Conservation (phyloP, 2,888 invertebrate species). For the Venusia cambrica region DNA sequence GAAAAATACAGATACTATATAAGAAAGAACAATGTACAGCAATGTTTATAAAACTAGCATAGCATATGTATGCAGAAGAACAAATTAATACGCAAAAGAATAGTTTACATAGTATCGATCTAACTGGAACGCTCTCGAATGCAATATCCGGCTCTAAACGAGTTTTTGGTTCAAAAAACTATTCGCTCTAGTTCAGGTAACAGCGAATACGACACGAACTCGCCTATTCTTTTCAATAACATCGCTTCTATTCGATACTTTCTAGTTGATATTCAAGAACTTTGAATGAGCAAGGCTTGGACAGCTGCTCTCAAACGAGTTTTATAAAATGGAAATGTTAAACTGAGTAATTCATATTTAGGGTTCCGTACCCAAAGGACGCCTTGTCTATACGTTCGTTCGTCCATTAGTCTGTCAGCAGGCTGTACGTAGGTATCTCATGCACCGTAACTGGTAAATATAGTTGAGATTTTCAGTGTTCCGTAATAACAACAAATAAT, state of each 20-base stretch:
- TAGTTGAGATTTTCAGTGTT: too few species aligned
- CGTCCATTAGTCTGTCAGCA: too few species aligned
- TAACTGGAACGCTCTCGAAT: constrained; percentile 68
- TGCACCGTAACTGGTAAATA: too few species aligned
- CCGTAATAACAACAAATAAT: too few species aligned
- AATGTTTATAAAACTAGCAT: constrained; percentile 12
- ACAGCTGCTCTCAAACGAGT: constrained; percentile 12
- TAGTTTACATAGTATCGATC: constrained; percentile 67
- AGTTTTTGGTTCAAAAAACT: constrained; percentile 77
- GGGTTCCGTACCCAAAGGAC: too few species aligned
- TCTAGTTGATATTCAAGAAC: constrained; percentile 18
- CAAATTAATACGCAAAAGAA: constrained; percentile 50
- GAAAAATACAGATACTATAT: too few species aligned
- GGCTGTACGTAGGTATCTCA: too few species aligned
- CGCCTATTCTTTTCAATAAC: constrained; percentile 30
- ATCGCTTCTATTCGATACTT: constrained; percentile 20
- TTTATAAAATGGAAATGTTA: constrained; percentile 4
- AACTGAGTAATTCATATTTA: not conserved
- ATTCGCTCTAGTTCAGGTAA: constrained; percentile 61
- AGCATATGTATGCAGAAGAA: constrained; percentile 22
- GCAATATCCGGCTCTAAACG: constrained; percentile 80
- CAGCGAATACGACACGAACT: constrained; percentile 38
- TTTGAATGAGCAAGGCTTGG: constrained; percentile 9
- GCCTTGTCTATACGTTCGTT: too few species aligned
- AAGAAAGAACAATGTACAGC: too few species aligned